These are phyloP conservation scores for Gastracanthus pulcherrimus DNA, from an alignment of 2,888 invertebrate genomes.

Conservation along the genomic window DNA sequence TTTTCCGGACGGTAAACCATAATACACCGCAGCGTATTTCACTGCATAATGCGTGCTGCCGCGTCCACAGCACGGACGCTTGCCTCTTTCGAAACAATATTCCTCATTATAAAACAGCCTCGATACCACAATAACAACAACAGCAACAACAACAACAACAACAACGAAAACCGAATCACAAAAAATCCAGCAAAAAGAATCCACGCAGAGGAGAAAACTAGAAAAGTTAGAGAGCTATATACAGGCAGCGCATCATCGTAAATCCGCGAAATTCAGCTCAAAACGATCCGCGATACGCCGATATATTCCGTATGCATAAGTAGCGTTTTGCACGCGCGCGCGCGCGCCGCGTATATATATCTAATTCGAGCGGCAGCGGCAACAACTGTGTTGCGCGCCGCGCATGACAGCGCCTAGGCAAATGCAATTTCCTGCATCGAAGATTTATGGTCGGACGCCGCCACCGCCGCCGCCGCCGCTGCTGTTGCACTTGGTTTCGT, in stretches of 20 bases:
- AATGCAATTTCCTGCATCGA: conserved; percentile 37
- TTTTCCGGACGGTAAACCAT: conserved; percentile 17
- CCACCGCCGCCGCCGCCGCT: background rate
- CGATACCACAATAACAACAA: background rate
- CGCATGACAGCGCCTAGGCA: background rate
- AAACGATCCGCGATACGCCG: background rate
- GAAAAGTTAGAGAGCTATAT: no score
- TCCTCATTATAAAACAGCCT: background rate
- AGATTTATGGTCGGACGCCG: conserved; percentile 31
- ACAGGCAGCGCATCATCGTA: conserved; percentile 9
- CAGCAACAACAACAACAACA: background rate
- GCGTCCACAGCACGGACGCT: no score
- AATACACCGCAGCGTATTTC: background rate
- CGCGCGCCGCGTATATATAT: background rate
- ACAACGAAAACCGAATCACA: no score
- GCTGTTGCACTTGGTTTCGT: background rate
- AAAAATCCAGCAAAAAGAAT: no score
- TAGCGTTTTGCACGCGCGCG: background rate
- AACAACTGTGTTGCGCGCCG: conserved; percentile 8
- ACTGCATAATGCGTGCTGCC: no score
- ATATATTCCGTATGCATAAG: conserved; percentile 15
- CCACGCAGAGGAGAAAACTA: background rate
- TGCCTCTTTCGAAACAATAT: conserved; percentile 6
- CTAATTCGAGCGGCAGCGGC: conserved; percentile 7
- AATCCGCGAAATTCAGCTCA: background rate